Evolutionary conservation across 2,797 vertebrate genomes (phyloP), one percentile per base, ranked within the genome.

Genomic region (Meriones psammophilus): DNA sequence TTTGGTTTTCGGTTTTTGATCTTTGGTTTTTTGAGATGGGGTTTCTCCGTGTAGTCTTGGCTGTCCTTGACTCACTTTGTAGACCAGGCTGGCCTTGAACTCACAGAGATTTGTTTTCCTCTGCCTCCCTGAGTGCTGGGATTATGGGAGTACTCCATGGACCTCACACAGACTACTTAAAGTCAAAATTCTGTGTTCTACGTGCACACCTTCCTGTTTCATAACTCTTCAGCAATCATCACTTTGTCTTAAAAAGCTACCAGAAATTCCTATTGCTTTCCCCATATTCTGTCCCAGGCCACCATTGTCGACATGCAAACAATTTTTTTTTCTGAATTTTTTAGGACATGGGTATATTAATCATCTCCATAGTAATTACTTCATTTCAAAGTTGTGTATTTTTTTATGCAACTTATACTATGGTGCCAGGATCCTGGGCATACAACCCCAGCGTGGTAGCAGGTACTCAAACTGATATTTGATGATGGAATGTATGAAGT

Each of bases 341-440:
- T 91, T 39, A 94, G 60, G 15, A 85, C 90, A 22, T 86, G 2
- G 14, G 17, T 46, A 24, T 83, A 74, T 64, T 56, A 64, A 80
- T 64, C 79, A 94, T 71, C 54, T 89, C 81, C 88, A 5, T 46
- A 88, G 66, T 88, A 81, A 90, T 76, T 73, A 77, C 77, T 69
- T 89, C 24, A 89, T 26, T 74, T 5, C 9, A 42, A 76, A 92
- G 69, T 71, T 74, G 46, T 22, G 1, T 54, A 36, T 71, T 5
- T 26, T 66, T 24, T 81, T 92, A 30, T 39, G 56, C 39, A 69
- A 88, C 42, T 42, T 10, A 12, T 3, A 80, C 14, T 42, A 13
- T 87, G 54, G 79, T 26, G n/a, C 30, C 13, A 62, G 30, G 64
- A 91, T 13, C 28, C n/a, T 74, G 20, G 64, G 9, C 20, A 73